Evolutionary conservation across 1,140 invertebrate genomes (phyloP).

Genomic region (Macrostomum lignano): DNA sequence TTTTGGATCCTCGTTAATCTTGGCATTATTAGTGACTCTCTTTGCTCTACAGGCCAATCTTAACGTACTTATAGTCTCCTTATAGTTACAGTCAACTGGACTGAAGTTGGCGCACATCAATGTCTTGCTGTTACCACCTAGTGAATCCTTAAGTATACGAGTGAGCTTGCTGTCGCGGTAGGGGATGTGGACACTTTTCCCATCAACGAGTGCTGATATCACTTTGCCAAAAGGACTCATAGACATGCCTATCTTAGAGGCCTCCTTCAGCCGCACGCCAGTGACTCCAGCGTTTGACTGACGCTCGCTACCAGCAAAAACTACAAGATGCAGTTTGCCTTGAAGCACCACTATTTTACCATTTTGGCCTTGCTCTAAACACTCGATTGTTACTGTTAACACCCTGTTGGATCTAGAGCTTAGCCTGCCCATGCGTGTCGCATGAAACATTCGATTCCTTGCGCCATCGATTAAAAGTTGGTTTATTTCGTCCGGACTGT

Average conservation of each 20-base stretch:
- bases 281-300: constrained; percentile 67
- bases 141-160: constrained; percentile 36
- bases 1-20: constrained; percentile 88
- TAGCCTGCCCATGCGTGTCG: constrained; percentile 50
- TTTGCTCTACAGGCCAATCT: constrained; percentile 87
- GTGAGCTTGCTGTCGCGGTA: constrained; percentile 29
- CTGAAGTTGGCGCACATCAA: constrained; percentile 79
- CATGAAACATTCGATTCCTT: constrained; percentile 41
- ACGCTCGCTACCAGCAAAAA: constrained; percentile 77
- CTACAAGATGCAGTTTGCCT: constrained; percentile 73
- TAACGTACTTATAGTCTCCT: constrained; percentile 81
- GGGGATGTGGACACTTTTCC: constrained; percentile 30
- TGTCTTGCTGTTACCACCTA: constrained; percentile 68
- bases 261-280: constrained; percentile 62
- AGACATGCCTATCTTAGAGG: constrained; percentile 70
- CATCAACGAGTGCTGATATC: constrained; percentile 58
- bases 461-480: constrained; percentile 47
- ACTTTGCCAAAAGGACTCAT: constrained; percentile 76
- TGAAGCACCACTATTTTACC: constrained; percentile 67
- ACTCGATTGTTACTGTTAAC: constrained; percentile 73
- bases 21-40: constrained; percentile 76
- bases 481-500: constrained; percentile 51
- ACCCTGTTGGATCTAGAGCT: constrained; percentile 65
- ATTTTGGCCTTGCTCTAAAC: constrained; percentile 56
- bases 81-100: constrained; percentile 77